Evolutionary conservation across 2,888 invertebrate species (phyloP), one percentile per base, ranked within the genome.

Genomic region (Euzetes globulus): DNA sequence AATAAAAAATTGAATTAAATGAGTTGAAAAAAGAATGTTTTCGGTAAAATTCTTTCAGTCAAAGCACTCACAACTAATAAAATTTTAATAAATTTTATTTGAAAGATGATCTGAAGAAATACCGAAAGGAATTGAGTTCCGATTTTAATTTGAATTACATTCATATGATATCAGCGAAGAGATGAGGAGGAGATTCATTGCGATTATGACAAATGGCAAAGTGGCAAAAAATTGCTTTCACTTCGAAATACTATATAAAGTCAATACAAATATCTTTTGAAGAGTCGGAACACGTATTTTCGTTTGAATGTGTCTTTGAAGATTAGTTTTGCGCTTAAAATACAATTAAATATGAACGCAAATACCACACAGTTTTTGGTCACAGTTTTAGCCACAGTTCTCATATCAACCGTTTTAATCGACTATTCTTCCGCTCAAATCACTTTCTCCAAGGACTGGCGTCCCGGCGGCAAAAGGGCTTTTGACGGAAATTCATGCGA

Each of bases 391-490:
- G n/a, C 9, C 9, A 65, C 22, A 45, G 17, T 17, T 9, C 25
- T 70, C 1, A 17, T 70, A 17, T 0, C 47, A 15, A 47, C 47
- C 17, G 25, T 27, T 1, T 25, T 27, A 22, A 15, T 70, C 1
- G 27, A 70, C 47, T 25, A 22, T n/a, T 45, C 74, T 41, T 58
- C 58, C 11, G 71, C 65, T n/a, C 74, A 74, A 29, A 74, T 74
- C 17, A 74, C 74, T 19, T 74, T 74, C 71, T 74, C 74, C 9
- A 74, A 74, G 37, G 74, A 74, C 45, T 74, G 74, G 74, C 71
- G 74, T 45, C 71, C 74, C 13, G 74, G 74, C 17, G 74, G 74
- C 13, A 74, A 74, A 63, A 55, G 74, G 7, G 71, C 74, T 17
- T 33, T 37, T 29, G 27, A 58, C 33, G 25, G 45, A 33, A 29